These are phyloP conservation scores for Nycticebus coucang DNA, from an alignment of 2,113 vertebrate species.

Conservation along the genomic window DNA sequence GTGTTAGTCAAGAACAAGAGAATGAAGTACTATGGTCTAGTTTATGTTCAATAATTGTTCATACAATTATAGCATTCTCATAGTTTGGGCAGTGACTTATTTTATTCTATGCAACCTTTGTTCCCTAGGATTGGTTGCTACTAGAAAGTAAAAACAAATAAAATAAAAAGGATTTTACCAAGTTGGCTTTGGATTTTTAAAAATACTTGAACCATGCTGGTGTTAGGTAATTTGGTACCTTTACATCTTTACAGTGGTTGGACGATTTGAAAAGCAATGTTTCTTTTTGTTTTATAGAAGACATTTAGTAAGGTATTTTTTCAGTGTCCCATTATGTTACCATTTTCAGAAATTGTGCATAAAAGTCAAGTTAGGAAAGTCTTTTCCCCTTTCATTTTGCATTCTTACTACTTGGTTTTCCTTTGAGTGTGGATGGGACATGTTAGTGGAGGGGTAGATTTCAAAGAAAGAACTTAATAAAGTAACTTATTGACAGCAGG, in stretches of 20 bases:
- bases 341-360: constrained; percentile 24
- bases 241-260: constrained; percentile 2
- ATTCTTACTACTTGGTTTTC: constrained; percentile 7
- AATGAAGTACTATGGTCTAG: constrained; percentile 77
- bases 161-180: constrained; percentile 63
- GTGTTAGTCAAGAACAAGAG: constrained; percentile 80
- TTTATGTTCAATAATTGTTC: constrained; percentile 84
- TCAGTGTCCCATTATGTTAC: not conserved
- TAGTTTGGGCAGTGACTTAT: constrained; percentile 81
- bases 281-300: not conserved
- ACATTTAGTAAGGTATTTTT: constrained; percentile 34
- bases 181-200: constrained; percentile 3
- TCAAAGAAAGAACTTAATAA: constrained; percentile 44
- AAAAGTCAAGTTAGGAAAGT: not conserved
- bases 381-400: constrained; percentile 14
- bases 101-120: constrained; percentile 84
- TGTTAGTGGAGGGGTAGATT: not conserved
- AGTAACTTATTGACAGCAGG: constrained; percentile 49
- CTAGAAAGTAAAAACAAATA: constrained; percentile 71
- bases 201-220: not conserved
- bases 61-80: constrained; percentile 71
- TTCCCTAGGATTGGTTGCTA: constrained; percentile 82
- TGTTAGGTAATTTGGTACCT: not conserved
- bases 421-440: not conserved
- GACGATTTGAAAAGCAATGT: constrained; percentile 30